phyloP scores from a whole-genome alignment of 2,113 vertebrate genomes.

The Dicentrarchus labrax region DNA sequence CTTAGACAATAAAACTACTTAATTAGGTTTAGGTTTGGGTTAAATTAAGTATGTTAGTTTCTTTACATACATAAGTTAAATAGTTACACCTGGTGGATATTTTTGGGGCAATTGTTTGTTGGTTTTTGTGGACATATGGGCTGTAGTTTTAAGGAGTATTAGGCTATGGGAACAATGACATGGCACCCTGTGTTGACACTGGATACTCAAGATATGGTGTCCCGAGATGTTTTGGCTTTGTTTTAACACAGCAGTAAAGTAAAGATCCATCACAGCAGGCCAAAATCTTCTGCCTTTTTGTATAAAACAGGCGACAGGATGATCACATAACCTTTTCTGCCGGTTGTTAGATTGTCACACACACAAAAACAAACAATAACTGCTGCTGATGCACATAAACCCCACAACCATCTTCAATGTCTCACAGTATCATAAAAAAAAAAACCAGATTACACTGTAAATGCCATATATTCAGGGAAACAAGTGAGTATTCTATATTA shows the following conservation, averaged over 20 bases:
- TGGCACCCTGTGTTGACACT: no score
- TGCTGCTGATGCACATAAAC: not conserved
- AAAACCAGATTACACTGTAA: not conserved
- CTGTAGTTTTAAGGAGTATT: no score
- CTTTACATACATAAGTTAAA: no score
- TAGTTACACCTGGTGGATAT: no score
- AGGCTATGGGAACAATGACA: no score
- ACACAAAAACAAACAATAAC: not conserved
- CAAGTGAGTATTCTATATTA: not conserved
- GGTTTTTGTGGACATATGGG: no score
- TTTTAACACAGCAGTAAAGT: slow-evolving; percentile 19
- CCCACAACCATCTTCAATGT: not conserved
- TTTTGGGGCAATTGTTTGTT: no score
- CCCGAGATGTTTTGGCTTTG: slow-evolving; percentile 15
- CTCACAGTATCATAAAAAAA: not conserved
- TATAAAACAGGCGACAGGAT: not conserved
- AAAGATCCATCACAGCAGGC: not conserved
- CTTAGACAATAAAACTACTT: no score
- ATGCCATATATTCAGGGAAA: slow-evolving; percentile 23
- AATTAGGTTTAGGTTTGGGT: no score
- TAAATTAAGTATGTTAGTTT: no score
- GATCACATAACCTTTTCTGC: not conserved
- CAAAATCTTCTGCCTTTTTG: not conserved
- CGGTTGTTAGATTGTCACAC: not conserved
- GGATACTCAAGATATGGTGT: not conserved